Base-by-base conservation (phyloP, 2,888 invertebrate species). In the Phaonia tiefii region DNA sequence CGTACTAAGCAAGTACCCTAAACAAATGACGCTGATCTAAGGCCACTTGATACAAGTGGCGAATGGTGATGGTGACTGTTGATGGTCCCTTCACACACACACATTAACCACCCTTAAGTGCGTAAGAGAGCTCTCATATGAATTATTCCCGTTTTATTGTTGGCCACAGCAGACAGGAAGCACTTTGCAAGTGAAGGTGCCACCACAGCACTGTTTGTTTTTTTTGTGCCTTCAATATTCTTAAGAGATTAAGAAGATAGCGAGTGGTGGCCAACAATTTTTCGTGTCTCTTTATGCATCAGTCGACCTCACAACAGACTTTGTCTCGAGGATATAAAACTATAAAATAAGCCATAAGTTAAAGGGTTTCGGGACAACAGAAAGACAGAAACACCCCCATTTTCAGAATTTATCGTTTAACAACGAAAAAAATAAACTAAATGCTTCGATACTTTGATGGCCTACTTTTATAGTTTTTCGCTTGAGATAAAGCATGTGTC, bases 281-380 rank as follows among this genome's bases (percentile, higher is more conserved):
- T 44, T 63, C 7, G 17, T 66, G 7, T 54, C 4, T 60, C 4
- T 60, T 51, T 72, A 15, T 65, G 13, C 37, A 17, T 25, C 4
- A 8, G 2, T 37, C 31, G 17, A 37, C 25, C 31, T 31, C 8
- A 26, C 26, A 51, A 70, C 25, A 49, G 26, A 79, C 56, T 67
- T 37, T 81, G 81, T 78, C 81, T 75, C 78, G 81, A 81, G 81
- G 78, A 78, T 75, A 81, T 72, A 65, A 78, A 75, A 56, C 81
- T 67, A 78, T 75, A 81, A 78, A 81, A 78, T 72, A 78, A 78
- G 72, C 63, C 77, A 81, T 75, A 78, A 78, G 78, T 81, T 78
- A 75, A 81, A 75, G 81, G 75, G 77, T 54, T 75, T 81, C 31
- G 31, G 31, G 8, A 31, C 31, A 31, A 46, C 60, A 26, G 26